Evolutionary conservation across 30 jellyfish, hydroid and myxozoan species (phyloP).

Genomic region (Pseudorhiza aurosa): DNA sequence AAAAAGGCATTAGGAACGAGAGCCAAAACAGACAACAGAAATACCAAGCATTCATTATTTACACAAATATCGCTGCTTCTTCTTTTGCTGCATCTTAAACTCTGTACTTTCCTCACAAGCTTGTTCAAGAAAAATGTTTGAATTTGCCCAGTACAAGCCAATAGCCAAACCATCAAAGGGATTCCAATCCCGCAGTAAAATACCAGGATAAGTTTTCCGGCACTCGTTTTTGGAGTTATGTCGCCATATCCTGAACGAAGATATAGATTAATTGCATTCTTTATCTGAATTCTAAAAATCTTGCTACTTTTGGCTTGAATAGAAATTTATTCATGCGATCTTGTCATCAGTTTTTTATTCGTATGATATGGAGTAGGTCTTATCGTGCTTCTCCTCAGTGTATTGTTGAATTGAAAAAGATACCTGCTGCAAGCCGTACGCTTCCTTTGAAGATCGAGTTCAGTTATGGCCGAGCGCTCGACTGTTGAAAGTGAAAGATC

Average conservation of each 20-base stretch:
- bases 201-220: background rate
- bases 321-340: too few relatives aligned
- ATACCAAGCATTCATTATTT: background rate
- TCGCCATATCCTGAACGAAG: constrained; percentile 12
- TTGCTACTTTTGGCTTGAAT: too few relatives aligned
- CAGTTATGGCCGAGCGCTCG: too few relatives aligned
- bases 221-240: background rate
- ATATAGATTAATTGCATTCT: too few relatives aligned
- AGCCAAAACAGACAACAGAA: background rate
- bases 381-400: too few relatives aligned
- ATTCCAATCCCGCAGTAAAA: background rate
- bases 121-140: background rate
- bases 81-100: background rate
- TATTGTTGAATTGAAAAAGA: background rate
- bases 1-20: background rate
- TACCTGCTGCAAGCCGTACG: background rate
- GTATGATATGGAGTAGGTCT: too few relatives aligned
- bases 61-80: background rate
- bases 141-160: background rate
- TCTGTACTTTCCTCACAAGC: background rate
- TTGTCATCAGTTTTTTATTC: too few relatives aligned
- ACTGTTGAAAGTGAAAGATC: too few relatives aligned
- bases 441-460: too few relatives aligned
- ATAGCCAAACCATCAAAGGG: background rate
- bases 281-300: too few relatives aligned